Conservation (phyloP, 2,888 invertebrate species). For the Adineta ricciae region DNA sequence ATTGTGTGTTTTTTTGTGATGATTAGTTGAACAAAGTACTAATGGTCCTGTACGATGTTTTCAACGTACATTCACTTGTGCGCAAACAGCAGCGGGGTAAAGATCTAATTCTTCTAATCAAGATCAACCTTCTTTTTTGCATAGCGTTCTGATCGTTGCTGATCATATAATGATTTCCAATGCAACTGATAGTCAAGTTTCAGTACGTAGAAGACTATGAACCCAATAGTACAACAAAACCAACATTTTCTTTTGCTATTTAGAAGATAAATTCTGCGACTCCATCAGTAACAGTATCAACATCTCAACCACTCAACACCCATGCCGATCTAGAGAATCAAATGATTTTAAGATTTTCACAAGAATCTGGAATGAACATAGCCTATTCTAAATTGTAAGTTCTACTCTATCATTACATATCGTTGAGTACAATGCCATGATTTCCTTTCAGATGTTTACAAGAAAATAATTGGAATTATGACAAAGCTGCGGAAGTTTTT, state of each 20-base stretch:
- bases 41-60: not conserved
- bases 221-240: too few relatives aligned
- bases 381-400: not conserved
- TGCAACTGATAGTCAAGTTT: not conserved
- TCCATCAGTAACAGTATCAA: not conserved
- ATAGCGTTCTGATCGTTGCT: not conserved
- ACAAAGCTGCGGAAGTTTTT: not conserved
- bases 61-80: slow-evolving; percentile 4
- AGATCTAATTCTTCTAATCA: not conserved
- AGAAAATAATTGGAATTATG: not conserved
- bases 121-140: not conserved
- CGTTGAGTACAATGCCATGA: not conserved
- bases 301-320: not conserved
- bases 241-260: not conserved
- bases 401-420: too few relatives aligned
- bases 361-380: not conserved
- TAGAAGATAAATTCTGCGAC: not conserved
- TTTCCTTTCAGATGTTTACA: not conserved
- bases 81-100: not conserved
- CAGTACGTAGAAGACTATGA: not conserved
- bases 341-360: not conserved
- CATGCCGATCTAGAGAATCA: not conserved
- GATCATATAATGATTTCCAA: not conserved
- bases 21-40: not conserved
- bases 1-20: too few relatives aligned